Conservation (phyloP, 2,797 vertebrate genomes). For the Gallirallus australis region DNA sequence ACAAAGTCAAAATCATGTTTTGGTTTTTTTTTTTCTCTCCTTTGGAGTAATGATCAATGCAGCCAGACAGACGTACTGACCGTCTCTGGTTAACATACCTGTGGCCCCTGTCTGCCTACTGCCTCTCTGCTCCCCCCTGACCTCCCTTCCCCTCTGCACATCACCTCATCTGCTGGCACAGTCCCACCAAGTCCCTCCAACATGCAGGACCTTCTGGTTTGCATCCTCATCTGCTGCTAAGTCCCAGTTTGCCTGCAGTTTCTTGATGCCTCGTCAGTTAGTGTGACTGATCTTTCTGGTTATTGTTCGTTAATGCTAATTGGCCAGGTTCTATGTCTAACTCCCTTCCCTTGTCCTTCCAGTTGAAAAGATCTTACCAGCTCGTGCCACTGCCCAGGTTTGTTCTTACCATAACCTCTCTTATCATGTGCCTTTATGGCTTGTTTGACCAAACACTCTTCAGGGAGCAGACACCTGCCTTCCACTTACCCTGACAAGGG, state of each 20-base stretch:
- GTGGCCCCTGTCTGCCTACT: accelerated
- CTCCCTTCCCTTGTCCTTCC: neutral
- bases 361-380: neutral
- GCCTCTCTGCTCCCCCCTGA: accelerated
- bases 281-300: neutral
- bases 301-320: too few relatives aligned
- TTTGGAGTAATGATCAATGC: neutral
- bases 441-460: neutral
- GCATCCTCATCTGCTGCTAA: neutral
- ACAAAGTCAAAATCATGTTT: neutral
- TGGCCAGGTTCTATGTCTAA: neutral
- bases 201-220: neutral
- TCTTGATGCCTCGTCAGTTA: neutral
- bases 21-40: neutral
- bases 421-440: neutral
- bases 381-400: neutral
- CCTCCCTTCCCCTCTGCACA: neutral
- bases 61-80: too few relatives aligned
- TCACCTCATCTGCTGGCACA: neutral
- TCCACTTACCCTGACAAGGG: neutral
- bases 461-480: neutral
- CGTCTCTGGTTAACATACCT: neutral
- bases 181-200: neutral
- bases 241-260: neutral
- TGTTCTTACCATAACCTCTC: neutral